phyloP scores from a whole-genome alignment of 2,113 vertebrate species.

The Gymnarchus niloticus region DNA sequence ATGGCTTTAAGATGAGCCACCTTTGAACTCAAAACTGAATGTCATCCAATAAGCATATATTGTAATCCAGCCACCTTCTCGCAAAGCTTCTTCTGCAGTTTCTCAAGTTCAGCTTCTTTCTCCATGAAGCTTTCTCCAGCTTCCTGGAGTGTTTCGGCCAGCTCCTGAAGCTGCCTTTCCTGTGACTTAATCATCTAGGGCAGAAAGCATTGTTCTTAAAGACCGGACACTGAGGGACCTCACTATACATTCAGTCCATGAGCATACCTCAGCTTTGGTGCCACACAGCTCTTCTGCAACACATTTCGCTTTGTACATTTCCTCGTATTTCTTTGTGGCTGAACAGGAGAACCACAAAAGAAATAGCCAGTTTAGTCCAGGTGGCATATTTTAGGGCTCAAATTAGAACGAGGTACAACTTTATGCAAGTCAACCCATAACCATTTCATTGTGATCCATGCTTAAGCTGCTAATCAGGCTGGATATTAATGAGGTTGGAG shows the following conservation, averaged over 20 bases:
- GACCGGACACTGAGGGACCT: not conserved
- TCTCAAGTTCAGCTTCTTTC: constrained; percentile 48
- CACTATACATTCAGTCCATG: not conserved
- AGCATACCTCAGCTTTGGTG: constrained; percentile 74
- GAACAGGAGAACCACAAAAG: not conserved
- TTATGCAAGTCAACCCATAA: not conserved
- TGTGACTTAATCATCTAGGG: constrained; percentile 67
- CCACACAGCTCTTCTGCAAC: constrained; percentile 60
- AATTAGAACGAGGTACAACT: not conserved
- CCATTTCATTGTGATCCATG: not conserved
- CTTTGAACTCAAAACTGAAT: not conserved
- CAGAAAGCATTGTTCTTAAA: not conserved
- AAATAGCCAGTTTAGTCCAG: not conserved
- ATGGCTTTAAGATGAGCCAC: no score
- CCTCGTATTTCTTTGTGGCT: constrained; percentile 36
- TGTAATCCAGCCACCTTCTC: constrained; percentile 47
- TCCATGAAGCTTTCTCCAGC: constrained; percentile 57
- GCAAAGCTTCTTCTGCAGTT: constrained; percentile 39
- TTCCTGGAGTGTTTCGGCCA: constrained; percentile 60
- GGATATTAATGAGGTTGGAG: not conserved
- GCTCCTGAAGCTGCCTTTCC: constrained; percentile 64
- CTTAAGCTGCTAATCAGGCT: not conserved
- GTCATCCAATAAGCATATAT: not conserved
- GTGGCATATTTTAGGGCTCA: not conserved
- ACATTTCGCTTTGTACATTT: constrained; percentile 55